Conservation (phyloP, 2,797 vertebrate species). For the Nannoperca australis region DNA sequence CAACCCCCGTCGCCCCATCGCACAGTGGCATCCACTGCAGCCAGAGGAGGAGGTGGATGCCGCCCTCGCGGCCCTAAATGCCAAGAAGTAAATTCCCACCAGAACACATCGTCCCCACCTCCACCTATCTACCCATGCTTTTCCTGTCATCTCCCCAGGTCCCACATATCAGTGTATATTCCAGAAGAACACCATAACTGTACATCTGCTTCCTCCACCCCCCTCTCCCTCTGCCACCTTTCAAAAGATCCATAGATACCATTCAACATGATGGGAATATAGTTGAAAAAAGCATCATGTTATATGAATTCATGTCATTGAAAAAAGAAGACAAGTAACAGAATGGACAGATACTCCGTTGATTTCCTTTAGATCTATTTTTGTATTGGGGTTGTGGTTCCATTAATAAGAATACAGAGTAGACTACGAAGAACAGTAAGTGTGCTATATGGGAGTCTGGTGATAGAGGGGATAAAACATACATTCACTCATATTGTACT, state of each 20-base stretch:
- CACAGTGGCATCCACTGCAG: conserved; percentile 98
- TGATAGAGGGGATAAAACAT: conserved; percentile 70
- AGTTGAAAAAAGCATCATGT: conserved; percentile 70
- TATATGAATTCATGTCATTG: conserved; percentile 73
- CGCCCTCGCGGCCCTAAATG: conserved; percentile 88
- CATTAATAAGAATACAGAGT: conserved; percentile 77
- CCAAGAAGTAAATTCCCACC: conserved; percentile 90
- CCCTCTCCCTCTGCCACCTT: conserved; percentile 51
- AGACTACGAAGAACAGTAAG: conserved; percentile 58
- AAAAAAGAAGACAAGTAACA: conserved; percentile 74
- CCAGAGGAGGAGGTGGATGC: conserved; percentile 96
- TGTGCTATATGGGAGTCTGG: conserved; percentile 58
- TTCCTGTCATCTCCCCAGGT: conserved; percentile 49
- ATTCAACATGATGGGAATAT: conserved; percentile 75
- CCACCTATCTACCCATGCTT: conserved; percentile 59
- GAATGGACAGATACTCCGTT: conserved; percentile 81
- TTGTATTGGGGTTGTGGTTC: conserved; percentile 84
- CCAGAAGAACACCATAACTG: conserved; percentile 62
- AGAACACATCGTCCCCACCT: conserved; percentile 46
- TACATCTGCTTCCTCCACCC: conserved; percentile 45
- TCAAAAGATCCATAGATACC: conserved; percentile 72
- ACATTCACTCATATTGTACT: conserved; percentile 73
- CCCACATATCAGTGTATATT: conserved; percentile 75
- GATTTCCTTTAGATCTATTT: conserved; percentile 86
- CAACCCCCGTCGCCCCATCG: conserved; percentile 96